Evolutionary conservation across 2,888 invertebrate species (phyloP), one percentile per base, ranked within the genome.

Genomic region (Sacculina carcini): DNA sequence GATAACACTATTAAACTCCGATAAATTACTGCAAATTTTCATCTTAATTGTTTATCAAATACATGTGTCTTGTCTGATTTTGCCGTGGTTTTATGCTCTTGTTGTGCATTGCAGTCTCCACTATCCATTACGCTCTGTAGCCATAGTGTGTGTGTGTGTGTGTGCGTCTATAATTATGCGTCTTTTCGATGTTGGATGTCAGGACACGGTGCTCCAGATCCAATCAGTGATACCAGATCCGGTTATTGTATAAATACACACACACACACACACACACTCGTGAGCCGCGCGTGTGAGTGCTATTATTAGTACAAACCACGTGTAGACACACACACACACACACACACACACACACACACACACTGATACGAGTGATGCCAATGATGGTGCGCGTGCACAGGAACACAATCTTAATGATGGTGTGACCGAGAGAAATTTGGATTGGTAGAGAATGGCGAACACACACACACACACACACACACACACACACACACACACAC

Each of bases 401-500:
- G 19, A 19, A 36, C n/a, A 36, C n/a, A 36, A 19, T 16, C n/a
- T 16, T n/a, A 36, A 19, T 16, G 36, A 36, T n/a, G 19, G 36
- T 16, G 36, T 16, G 36, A 36, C n/a, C n/a, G 36, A 36, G 36
- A 36, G 36, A 4, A 19, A 36, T n/a, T n/a, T n/a, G n/a, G n/a
- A n/a, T 14, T 16, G 42, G 19, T 14, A 42, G 42, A 21, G n/a
- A n/a, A n/a, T n/a, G n/a, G n/a, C n/a, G n/a, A n/a, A n/a, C n/a
- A n/a, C n/a, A 42, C 44, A 42, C 44, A 42, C 23, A 42, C 44
- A 42, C 44, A 42, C 44, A 42, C n/a, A 16, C 44, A 42, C 44
- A 42, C 44, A 42, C 21, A 12, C 44, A 42, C 44, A 42, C 44
- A 42, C 44, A 42, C 44, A 42, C 44, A 42, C 44, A 42, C 44